These are phyloP conservation scores for Paramormyrops kingsleyae DNA, from an alignment of 2,113 vertebrate species.

Conservation along the genomic window DNA sequence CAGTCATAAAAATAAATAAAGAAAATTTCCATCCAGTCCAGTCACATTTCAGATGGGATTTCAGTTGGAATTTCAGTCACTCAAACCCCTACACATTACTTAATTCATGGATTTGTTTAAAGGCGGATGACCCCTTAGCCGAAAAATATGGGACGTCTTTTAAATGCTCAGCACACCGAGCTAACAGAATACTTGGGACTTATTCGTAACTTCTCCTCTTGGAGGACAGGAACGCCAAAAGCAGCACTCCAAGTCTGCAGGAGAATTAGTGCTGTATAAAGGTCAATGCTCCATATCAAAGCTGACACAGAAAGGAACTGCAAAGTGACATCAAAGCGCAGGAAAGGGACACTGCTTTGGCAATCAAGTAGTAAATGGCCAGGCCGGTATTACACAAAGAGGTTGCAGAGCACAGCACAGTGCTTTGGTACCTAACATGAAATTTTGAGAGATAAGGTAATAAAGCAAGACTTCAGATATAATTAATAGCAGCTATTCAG, in stretches of 20 bases:
- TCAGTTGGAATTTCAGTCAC: background rate
- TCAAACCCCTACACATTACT: background rate
- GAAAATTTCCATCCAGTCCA: background rate
- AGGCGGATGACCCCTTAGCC: background rate
- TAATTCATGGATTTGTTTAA: background rate
- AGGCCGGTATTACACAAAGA: background rate
- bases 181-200: background rate
- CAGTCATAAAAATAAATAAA: background rate
- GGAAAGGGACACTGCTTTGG: background rate
- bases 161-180: background rate
- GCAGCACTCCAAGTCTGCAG: background rate
- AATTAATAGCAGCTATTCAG: background rate
- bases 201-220: background rate
- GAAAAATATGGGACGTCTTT: background rate
- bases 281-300: background rate
- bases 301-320: background rate
- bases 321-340: background rate
- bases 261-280: conserved; percentile 1
- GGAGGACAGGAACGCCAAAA: background rate
- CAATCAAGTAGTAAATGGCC: background rate
- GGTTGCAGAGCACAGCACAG: background rate
- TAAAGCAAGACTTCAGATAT: background rate
- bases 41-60: background rate
- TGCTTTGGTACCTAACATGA: background rate
- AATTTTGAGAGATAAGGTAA: background rate